Percentiles rank a stretch among this genome's conserved stretches.
These are phyloP conservation scores for Cheilosia pagana DNA, from an alignment of 2,888 invertebrate genomes.

Conservation along the genomic window DNA sequence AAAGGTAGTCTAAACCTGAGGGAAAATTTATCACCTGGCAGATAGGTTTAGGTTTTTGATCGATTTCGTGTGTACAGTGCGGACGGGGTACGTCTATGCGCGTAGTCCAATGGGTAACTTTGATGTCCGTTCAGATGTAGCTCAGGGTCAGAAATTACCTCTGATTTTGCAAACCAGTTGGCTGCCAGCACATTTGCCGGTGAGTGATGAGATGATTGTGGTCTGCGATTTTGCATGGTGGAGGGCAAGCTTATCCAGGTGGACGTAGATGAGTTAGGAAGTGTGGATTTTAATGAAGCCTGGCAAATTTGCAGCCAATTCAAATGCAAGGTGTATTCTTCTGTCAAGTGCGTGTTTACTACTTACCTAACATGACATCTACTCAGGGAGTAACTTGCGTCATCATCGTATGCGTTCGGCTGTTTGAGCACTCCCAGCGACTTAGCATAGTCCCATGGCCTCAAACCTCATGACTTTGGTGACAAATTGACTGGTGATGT, in stretches of 20 bases:
- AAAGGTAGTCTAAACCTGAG: slow-evolving; percentile 16
- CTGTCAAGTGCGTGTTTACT: too few relatives aligned
- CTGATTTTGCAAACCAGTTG: slow-evolving; percentile 13
- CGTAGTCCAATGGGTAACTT: slow-evolving; percentile 15
- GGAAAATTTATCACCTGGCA: slow-evolving; percentile 71
- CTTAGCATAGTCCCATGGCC: too few relatives aligned
- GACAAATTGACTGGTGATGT: too few relatives aligned
- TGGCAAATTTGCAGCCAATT: too few relatives aligned
- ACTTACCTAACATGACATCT: too few relatives aligned
- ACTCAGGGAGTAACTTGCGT: too few relatives aligned
- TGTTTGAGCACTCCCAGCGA: too few relatives aligned
- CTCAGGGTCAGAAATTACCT: slow-evolving; percentile 53
- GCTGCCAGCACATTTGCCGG: slow-evolving; percentile 2
- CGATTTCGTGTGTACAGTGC: slow-evolving; percentile 43
- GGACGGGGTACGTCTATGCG: slow-evolving; percentile 6
- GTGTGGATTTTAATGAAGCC: too few relatives aligned
- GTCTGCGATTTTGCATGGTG: slow-evolving; percentile 16
- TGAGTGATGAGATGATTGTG: slow-evolving; percentile 57
- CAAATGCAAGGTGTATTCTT: too few relatives aligned
- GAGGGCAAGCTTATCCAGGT: slow-evolving; percentile 32
- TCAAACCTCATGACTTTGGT: too few relatives aligned
- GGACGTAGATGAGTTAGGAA: neutral
- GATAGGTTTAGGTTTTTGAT: slow-evolving; percentile 55
- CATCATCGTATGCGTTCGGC: too few relatives aligned
- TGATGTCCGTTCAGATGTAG: slow-evolving; percentile 24